phyloP scores from a whole-genome alignment of 2,888 invertebrate species.

The Alsophila aescularia region DNA sequence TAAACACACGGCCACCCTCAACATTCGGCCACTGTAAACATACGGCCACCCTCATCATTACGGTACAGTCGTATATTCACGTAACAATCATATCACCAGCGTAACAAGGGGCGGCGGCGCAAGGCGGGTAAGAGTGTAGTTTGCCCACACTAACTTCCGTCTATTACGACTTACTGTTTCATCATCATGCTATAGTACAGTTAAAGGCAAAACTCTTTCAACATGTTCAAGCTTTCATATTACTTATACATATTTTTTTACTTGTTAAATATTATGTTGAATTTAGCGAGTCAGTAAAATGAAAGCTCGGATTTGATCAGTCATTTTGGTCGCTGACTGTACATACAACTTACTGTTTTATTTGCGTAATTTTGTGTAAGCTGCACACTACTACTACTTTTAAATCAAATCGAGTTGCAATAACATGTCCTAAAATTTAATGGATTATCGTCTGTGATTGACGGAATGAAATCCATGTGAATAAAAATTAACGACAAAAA shows the following conservation, averaged over 20 bases:
- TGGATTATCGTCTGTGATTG: too few relatives aligned
- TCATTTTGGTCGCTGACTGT: too few relatives aligned
- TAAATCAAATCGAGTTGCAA: too few relatives aligned
- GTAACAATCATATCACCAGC: slow-evolving; percentile 39
- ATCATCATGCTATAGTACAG: slow-evolving; percentile 26
- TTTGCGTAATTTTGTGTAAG: not conserved
- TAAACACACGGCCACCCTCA: not conserved
- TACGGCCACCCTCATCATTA: not conserved
- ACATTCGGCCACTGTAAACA: not conserved
- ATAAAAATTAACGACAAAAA: slow-evolving; percentile 8
- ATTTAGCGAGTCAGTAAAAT: too few relatives aligned
- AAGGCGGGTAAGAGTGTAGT: slow-evolving; percentile 67
- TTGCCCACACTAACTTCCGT: slow-evolving; percentile 78
- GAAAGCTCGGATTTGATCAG: too few relatives aligned
- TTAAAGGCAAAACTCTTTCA: too few relatives aligned
- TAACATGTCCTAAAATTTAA: too few relatives aligned
- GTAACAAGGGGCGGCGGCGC: slow-evolving; percentile 65
- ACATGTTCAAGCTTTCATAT: too few relatives aligned
- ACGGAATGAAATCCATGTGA: too few relatives aligned
- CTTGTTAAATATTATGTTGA: too few relatives aligned
- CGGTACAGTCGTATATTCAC: not conserved
- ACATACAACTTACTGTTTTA: slow-evolving; percentile 4
- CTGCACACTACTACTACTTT: too few relatives aligned
- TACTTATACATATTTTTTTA: too few relatives aligned
- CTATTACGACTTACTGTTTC: slow-evolving; percentile 52